Percentiles rank a stretch among this genome's conserved stretches.
Conservation (phyloP, 2,797 vertebrate genomes). For the Coregonus suidteri region DNA sequence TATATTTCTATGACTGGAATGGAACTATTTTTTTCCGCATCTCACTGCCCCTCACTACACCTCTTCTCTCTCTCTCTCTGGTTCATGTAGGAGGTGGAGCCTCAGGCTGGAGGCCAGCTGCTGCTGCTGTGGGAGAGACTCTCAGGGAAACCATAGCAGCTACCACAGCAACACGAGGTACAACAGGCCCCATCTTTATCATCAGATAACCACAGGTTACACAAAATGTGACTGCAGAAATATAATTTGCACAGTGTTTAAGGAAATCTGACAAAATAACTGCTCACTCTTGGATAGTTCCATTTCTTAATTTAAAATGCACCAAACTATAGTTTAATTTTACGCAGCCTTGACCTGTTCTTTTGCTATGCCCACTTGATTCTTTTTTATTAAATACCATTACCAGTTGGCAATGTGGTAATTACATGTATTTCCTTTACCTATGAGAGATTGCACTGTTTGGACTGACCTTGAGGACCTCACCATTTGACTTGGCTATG, state of each 20-base stretch:
- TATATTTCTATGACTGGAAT: too few relatives aligned
- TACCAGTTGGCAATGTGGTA: background rate
- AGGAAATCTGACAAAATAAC: background rate
- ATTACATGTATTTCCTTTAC: background rate
- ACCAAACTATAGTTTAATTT: background rate
- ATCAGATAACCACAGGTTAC: background rate
- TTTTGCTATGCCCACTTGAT: background rate
- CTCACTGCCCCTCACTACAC: background rate
- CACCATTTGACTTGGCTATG: background rate
- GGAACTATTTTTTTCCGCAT: too few relatives aligned
- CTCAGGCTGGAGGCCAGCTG: constrained; percentile 84
- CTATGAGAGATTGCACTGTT: background rate
- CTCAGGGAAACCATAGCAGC: constrained; percentile 47
- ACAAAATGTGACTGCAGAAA: background rate
- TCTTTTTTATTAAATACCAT: background rate
- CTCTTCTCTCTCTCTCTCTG: background rate
- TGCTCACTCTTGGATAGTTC: background rate
- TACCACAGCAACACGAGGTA: constrained; percentile 13
- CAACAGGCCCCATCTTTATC: background rate
- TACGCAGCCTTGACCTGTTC: background rate
- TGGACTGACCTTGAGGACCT: constrained; percentile 1
- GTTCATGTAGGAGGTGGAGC: constrained; percentile 84
- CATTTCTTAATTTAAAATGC: background rate
- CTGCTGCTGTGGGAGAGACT: constrained; percentile 83
- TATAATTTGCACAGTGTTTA: background rate